These are phyloP conservation scores for Naja naja DNA, from an alignment of 2,113 vertebrate genomes.

Conservation along the genomic window DNA sequence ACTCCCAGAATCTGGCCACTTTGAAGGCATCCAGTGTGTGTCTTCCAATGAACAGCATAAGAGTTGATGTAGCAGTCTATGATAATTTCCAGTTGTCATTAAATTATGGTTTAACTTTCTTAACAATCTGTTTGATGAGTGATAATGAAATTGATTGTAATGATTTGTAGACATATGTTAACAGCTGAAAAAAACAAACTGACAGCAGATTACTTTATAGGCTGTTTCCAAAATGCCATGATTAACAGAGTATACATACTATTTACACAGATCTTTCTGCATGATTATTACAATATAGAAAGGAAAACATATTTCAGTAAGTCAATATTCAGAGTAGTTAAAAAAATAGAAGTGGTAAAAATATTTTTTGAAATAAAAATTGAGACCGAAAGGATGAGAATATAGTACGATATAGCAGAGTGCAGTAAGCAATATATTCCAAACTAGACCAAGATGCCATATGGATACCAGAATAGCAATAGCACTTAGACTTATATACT, in stretches of 20 bases:
- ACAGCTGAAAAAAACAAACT: not conserved
- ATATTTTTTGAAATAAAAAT: not conserved
- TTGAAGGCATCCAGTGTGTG: slow-evolving; percentile 9
- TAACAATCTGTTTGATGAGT: not conserved
- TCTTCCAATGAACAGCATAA: slow-evolving; percentile 49
- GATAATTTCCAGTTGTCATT: slow-evolving; percentile 21
- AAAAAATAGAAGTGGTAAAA: not conserved
- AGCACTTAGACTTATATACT: no score
- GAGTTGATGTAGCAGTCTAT: slow-evolving; percentile 20
- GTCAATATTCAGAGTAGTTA: not conserved
- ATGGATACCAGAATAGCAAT: not conserved
- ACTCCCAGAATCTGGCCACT: not conserved
- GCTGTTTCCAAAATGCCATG: not conserved
- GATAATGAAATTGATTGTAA: slow-evolving; percentile 28
- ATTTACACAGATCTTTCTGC: not conserved
- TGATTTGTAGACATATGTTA: not conserved
- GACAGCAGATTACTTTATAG: not conserved
- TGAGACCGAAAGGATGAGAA: not conserved
- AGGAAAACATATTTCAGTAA: not conserved
- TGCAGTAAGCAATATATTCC: not conserved
- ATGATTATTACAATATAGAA: not conserved
- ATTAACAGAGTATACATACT: not conserved
- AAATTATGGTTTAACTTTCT: slow-evolving; percentile 38
- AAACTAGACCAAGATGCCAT: not conserved
- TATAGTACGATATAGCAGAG: not conserved